Percentiles rank a stretch among this genome's conserved stretches.
Evolutionary conservation across 2,888 invertebrate species (phyloP).

Genomic region (Bruchidius siliquastri): DNA sequence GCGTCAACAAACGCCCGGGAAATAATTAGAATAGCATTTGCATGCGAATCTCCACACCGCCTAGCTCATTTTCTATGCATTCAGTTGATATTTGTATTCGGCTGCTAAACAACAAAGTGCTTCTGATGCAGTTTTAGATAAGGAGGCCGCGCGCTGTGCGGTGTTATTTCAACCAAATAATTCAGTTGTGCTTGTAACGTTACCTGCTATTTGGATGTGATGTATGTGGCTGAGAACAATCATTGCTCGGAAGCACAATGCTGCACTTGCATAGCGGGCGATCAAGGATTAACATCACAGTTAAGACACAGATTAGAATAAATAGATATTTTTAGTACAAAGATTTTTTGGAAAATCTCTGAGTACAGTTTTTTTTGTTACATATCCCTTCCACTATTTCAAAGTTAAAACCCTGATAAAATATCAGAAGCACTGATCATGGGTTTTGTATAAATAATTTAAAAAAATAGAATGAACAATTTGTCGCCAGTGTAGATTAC

Average conservation of each 20-base stretch:
- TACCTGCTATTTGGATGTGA: background rate
- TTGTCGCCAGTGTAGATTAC: too few relatives aligned
- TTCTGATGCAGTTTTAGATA: background rate
- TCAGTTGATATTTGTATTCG: background rate
- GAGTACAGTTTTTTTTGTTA: too few relatives aligned
- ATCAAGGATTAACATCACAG: too few relatives aligned
- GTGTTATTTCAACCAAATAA: background rate
- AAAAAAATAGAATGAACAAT: too few relatives aligned
- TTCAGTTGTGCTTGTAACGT: background rate
- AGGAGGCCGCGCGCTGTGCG: background rate
- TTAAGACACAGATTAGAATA: too few relatives aligned
- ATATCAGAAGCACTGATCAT: too few relatives aligned
- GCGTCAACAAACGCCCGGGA: background rate
- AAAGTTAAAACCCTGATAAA: too few relatives aligned
- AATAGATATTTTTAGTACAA: too few relatives aligned
- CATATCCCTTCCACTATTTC: too few relatives aligned
- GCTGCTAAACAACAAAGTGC: background rate
- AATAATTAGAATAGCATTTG: background rate
- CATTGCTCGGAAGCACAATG: background rate
- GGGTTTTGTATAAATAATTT: too few relatives aligned
- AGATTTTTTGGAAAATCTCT: too few relatives aligned
- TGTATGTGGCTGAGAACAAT: background rate
- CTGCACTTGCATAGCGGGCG: too few relatives aligned
- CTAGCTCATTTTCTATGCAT: background rate
- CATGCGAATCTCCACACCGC: background rate